Base-by-base conservation (phyloP, 2,888 invertebrate species). In the Thereva unica region DNA sequence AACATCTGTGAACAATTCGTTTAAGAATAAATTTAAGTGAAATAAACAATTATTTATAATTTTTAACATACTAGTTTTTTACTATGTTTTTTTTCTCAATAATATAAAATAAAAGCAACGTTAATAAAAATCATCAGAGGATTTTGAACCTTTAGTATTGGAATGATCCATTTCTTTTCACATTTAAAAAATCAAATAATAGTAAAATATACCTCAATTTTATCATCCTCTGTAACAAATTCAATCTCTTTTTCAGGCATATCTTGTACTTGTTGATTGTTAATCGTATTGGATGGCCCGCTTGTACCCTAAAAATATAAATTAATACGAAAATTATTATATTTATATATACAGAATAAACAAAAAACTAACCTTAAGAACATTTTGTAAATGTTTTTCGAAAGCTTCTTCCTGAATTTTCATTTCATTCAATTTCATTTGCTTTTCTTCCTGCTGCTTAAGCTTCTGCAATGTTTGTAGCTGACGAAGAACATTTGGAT, bases 401-500 rank as follows among this genome's bases (percentile, higher is more conserved):
- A 90, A 89, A 72, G 89, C 89, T 55, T 89, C 89, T 73, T 90
- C 90, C 72, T 89, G 89, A 72, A 88, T 85, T 70, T 88, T 87
- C 84, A 89, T 85, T 76, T 88, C 88, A 70, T 87, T 87, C 56
- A 88, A 75, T 75, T 87, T 87, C 10, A 86, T 82, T 78, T 88
- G 84, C 75, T 89, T 87, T 71, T 89, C 89, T 69, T 87, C 84
- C 76, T 87, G 86, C 72, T 87, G 85, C 71, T 84, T 83, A 64
- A 81, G 76, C 70, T 80, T 81, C 75, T 91, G 90, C 69, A 91
- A 80, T 12, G 89, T 93, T 77, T 96, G 95, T 56, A 97, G 83
- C 75, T 96, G 95, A 65, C 95, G 85, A 78, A 97, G 84, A 50
- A 97, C 90, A 82, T 95, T 92, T 0, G 93, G 93, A 82, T 95